Evolutionary conservation across 2,113 vertebrate species (phyloP), one percentile per base, ranked within the genome.

Genomic region (Ursus arctos): DNA sequence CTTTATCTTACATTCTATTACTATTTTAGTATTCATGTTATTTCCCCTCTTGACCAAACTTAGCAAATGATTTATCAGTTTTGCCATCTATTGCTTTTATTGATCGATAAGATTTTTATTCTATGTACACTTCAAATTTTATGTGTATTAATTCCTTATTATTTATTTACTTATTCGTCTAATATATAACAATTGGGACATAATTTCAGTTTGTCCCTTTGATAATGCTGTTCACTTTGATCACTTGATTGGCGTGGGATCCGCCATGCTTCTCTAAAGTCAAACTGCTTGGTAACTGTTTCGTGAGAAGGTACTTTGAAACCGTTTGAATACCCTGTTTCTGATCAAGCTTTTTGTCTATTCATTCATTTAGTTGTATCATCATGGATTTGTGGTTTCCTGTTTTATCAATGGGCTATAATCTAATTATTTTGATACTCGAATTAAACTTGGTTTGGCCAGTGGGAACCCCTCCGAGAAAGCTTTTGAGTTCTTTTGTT

Each of bases 261-360:
- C 6, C 47, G 12, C 13, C 28, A 40, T 51, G 40, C 67, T 51
- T 67, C 82, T 91, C 13, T 15, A 49, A 21, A 11, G 12, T 7
- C 55, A 59, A 74, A 65, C 57, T 40, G 21, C 47, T 65, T 89
- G 6, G 2, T 36, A 85, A 61, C 4, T 47, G 21, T 72, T 77
- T 89, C 71, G 21, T 57, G 14, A 65, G 22, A 8, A 69, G 4
- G 7, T 55, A 85, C 10, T 47, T 79, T 63, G 28, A 93, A 65
- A 22, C 4, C 40, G n/a, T 81, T 86, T 80, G 93, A 95, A 69
- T 86, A 90, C 40, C 61, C 43, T 89, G 24, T 77, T 74, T 84
- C 22, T 67, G n/a, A 85, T 61, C 47, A 67, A 80, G 33, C 3
- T 22, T 95, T 92, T 59, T 26, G 1, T 53, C 84, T 67, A 43